These are phyloP conservation scores for Sebastes schlegelii DNA, from an alignment of 2,113 vertebrate species.

Conservation along the genomic window DNA sequence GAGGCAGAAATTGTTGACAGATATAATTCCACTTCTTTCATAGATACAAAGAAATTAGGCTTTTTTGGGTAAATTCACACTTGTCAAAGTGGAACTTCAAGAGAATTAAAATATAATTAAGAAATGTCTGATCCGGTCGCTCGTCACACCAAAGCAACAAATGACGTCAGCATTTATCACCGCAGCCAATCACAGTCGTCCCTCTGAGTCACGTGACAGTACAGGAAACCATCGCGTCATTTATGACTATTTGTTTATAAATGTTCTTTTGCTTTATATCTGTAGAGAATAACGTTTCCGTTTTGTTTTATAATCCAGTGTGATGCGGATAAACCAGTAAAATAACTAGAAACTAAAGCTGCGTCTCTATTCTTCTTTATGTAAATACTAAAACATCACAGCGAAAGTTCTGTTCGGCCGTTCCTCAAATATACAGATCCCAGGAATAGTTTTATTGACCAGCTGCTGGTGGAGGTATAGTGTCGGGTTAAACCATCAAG, in stretches of 20 bases:
- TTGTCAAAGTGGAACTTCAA: too few species aligned
- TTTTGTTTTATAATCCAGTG: not conserved
- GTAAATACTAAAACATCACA: not conserved
- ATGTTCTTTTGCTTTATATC: not conserved
- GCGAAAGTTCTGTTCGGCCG: not conserved
- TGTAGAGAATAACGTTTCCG: not conserved
- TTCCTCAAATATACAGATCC: not conserved
- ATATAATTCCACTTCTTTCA: too few species aligned
- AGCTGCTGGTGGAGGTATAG: not conserved
- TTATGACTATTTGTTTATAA: not conserved
- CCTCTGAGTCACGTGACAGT: conserved; percentile 55
- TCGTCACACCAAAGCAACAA: conserved; percentile 73
- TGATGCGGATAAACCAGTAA: too few species aligned
- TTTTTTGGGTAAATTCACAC: too few species aligned
- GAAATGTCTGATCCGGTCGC: not conserved
- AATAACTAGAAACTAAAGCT: not conserved
- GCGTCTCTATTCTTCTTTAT: not conserved
- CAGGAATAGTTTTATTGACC: not conserved
- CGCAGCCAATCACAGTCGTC: conserved; percentile 65
- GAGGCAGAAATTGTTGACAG: too few species aligned
- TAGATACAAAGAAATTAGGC: too few species aligned
- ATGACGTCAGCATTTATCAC: conserved; percentile 72
- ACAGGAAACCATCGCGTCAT: conserved; percentile 53
- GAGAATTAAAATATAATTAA: too few species aligned
- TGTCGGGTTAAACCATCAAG: not conserved